A percentile compares a stretch with the other conserved stretches of the same genome.
Conservation (phyloP, 2,888 invertebrate genomes). For the Phytoseiulus persimilis region DNA sequence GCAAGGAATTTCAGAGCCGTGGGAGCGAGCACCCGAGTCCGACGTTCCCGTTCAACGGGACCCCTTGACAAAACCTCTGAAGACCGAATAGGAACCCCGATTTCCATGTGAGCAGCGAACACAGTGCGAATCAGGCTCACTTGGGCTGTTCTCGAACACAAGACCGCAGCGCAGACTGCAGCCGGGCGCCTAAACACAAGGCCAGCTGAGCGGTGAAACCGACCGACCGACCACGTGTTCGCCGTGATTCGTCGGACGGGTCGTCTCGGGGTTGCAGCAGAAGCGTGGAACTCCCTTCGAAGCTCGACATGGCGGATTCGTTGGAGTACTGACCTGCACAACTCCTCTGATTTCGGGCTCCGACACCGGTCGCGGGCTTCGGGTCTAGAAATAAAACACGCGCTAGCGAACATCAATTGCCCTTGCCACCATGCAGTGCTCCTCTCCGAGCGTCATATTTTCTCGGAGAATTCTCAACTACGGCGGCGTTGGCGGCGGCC, state of each 20-base stretch:
- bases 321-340: neutral
- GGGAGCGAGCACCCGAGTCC: no score
- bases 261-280: neutral
- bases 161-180: neutral
- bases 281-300: neutral
- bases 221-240: neutral
- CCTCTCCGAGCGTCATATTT: slow-evolving; percentile 5
- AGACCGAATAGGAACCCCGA: no score
- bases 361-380: neutral
- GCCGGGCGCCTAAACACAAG: neutral
- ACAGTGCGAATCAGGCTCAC: neutral
- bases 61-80: no score
- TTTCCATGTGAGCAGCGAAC: no score
- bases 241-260: neutral
- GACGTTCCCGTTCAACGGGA: no score
- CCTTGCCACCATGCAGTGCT: neutral
- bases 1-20: no score
- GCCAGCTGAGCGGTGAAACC: neutral
- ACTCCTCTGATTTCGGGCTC: neutral
- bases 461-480: neutral
- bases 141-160: neutral
- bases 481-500: neutral
- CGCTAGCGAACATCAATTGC: neutral
- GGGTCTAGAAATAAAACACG: neutral
- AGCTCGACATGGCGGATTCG: neutral